Conservation (phyloP, 2,113 vertebrate genomes). For the Falco punctatus region DNA sequence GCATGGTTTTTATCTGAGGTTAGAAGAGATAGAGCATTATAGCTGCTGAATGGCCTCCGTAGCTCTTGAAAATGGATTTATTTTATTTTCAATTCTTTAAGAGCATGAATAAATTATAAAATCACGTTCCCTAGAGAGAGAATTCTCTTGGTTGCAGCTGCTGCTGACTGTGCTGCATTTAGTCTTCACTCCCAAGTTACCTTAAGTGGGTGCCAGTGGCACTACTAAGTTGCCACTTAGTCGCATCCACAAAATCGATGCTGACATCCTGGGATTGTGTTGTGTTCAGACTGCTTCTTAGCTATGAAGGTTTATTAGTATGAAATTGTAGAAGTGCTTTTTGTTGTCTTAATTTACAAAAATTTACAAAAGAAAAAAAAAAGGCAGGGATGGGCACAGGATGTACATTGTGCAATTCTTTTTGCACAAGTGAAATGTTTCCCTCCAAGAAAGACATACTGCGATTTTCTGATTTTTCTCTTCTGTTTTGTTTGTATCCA, state of each 20-base stretch:
- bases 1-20: neutral
- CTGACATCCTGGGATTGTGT: neutral
- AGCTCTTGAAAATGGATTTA: neutral
- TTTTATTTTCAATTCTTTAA: neutral
- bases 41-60: neutral
- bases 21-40: neutral
- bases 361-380: neutral
- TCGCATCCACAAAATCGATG: neutral
- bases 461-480: neutral
- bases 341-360: neutral
- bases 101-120: neutral
- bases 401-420: neutral
- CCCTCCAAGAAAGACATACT: neutral
- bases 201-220: neutral
- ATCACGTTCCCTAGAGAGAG: neutral
- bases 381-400: rapidly evolving
- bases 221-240: neutral
- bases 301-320: neutral
- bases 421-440: neutral
- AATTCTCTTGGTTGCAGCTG: neutral
- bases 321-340: neutral
- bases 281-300: neutral
- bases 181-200: neutral
- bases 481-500: neutral
- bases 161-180: neutral